These are phyloP conservation scores for Cephalopachus bancanus DNA, from an alignment of 2,797 vertebrate species.

Conservation along the genomic window DNA sequence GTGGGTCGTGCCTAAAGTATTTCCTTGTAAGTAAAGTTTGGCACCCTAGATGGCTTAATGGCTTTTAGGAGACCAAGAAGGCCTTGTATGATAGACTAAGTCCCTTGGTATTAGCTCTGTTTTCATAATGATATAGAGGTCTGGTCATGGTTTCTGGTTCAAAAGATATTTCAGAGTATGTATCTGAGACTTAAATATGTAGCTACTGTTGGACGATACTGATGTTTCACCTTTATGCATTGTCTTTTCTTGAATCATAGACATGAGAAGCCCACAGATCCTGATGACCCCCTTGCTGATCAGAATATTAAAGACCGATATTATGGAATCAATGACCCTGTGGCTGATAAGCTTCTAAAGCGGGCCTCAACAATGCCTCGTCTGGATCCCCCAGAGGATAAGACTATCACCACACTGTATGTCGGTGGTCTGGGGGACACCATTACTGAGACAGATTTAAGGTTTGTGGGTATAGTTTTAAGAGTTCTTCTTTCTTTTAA, in stretches of 20 bases:
- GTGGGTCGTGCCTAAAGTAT: background rate
- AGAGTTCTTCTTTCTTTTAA: conserved; percentile 57
- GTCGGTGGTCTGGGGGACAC: conserved; percentile 97
- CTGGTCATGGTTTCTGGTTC: background rate
- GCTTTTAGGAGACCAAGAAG: background rate
- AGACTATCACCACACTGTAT: conserved; percentile 97
- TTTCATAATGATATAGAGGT: background rate
- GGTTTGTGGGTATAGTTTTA: conserved; percentile 88
- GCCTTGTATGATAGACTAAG: background rate
- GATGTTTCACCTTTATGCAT: background rate
- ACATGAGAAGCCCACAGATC: conserved; percentile 99
- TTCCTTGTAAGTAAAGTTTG: background rate
- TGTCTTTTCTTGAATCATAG: conserved; percentile 86
- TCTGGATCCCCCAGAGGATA: conserved; percentile 97
- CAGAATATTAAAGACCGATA: conserved; percentile 99
- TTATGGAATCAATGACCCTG: conserved; percentile 98
- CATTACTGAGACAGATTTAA: conserved; percentile 97
- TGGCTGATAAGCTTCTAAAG: conserved; percentile 98
- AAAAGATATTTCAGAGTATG: background rate
- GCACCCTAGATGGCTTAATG: background rate
- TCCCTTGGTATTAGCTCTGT: background rate
- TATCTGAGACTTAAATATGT: background rate
- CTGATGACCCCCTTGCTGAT: conserved; percentile 98
- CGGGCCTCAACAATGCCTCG: conserved; percentile 98
- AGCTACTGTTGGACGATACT: background rate